A percentile compares a stretch with the other conserved stretches of the same genome.
phyloP scores from a whole-genome alignment of 1,140 invertebrate species.

The Aporrectodea caliginosa region DNA sequence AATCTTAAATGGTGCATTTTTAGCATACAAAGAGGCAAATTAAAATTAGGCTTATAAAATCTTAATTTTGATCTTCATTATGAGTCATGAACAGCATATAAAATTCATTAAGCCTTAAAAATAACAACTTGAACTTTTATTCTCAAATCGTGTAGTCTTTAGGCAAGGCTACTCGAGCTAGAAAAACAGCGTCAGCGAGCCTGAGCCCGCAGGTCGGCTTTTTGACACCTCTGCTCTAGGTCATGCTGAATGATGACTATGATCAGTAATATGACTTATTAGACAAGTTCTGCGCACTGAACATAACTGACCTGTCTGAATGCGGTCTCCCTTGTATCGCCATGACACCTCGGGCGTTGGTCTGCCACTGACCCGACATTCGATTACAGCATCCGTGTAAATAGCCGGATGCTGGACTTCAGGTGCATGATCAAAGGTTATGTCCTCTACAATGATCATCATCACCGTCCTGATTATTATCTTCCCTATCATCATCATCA shows the following conservation, averaged over 20 bases:
- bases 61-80: no score
- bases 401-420: conserved; percentile 23
- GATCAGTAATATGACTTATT: not conserved
- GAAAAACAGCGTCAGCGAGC: not conserved
- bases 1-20: no score
- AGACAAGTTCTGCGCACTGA: not conserved
- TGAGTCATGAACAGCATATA: no score
- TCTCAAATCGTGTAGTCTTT: no score
- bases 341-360: conserved; percentile 31
- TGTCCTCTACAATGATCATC: conserved; percentile 25
- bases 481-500: no score
- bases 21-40: no score
- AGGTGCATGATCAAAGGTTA: conserved; percentile 27
- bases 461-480: not conserved
- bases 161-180: no score
- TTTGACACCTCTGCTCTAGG: not conserved
- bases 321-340: conserved; percentile 22
- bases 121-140: no score
- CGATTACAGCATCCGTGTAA: conserved; percentile 31
- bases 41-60: no score
- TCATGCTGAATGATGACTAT: not conserved
- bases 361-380: conserved; percentile 22
- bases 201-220: not conserved
- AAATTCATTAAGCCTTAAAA: no score
- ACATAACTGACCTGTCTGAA: not conserved